These are phyloP conservation scores for Anthopleura xanthogrammica DNA, from an alignment of 92 coral and sea anemone genomes.

Conservation along the genomic window DNA sequence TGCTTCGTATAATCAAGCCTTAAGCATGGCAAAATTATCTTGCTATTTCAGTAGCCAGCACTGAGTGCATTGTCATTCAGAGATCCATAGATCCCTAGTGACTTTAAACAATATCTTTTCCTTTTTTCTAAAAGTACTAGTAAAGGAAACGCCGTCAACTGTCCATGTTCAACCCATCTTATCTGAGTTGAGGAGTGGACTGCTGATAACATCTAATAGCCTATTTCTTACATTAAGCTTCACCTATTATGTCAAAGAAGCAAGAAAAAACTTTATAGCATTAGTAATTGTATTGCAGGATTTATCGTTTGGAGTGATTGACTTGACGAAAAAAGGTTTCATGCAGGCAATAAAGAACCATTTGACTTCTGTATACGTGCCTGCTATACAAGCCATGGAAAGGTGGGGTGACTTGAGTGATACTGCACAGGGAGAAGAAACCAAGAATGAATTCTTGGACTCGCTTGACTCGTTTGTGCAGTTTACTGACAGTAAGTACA, in stretches of 20 bases:
- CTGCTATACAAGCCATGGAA: slow-evolving; percentile 67
- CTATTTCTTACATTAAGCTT: too few species aligned
- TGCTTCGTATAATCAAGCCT: too few species aligned
- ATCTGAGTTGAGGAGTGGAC: too few species aligned
- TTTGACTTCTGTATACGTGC: slow-evolving; percentile 59
- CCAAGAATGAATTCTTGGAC: slow-evolving; percentile 69
- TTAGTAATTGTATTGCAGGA: slow-evolving; percentile 44
- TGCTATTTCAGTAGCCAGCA: too few species aligned
- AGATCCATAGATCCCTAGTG: too few species aligned
- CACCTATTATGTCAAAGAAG: too few species aligned
- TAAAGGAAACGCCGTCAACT: background rate
- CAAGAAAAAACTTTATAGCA: too few species aligned
- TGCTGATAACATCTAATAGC: too few species aligned
- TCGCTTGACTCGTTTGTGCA: slow-evolving; percentile 68
- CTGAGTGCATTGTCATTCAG: too few species aligned
- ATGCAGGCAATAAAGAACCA: slow-evolving; percentile 67
- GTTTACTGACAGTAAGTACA: slow-evolving; percentile 74
- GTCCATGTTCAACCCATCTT: background rate
- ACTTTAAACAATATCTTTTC: too few species aligned
- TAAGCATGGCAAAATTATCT: too few species aligned
- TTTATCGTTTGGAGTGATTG: slow-evolving; percentile 62
- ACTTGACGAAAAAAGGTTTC: slow-evolving; percentile 47
- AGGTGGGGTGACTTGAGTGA: slow-evolving; percentile 76
- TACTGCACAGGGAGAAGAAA: slow-evolving; percentile 72
- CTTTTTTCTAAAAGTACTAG: too few species aligned